Conservation (phyloP, 2,888 invertebrate genomes). For the Lepetodrilus schrolli region DNA sequence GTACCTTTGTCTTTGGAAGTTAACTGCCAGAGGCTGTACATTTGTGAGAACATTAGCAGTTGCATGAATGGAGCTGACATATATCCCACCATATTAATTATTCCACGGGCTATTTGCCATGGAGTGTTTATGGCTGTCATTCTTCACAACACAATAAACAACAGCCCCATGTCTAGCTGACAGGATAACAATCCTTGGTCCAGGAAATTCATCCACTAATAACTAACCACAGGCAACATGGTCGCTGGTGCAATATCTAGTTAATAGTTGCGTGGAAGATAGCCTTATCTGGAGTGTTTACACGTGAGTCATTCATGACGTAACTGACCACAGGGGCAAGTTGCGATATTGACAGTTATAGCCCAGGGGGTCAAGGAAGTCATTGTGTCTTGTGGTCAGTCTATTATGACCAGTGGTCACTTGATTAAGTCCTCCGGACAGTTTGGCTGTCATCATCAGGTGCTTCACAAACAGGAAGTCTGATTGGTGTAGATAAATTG, state of each 20-base stretch:
- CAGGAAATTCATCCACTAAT: neutral
- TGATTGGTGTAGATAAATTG: too few species aligned
- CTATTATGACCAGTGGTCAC: constrained; percentile 9
- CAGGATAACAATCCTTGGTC: neutral
- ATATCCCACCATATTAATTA: neutral
- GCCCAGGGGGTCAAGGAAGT: constrained; percentile 18
- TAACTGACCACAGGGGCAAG: neutral
- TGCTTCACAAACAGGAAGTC: too few species aligned
- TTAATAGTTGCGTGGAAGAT: neutral
- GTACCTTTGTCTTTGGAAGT: too few species aligned
- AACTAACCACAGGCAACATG: neutral
- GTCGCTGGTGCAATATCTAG: neutral
- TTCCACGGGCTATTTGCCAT: neutral
- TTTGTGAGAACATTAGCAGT: too few species aligned
- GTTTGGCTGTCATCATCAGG: too few species aligned
- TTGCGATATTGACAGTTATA: neutral
- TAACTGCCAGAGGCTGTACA: too few species aligned
- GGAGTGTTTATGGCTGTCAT: too few species aligned
- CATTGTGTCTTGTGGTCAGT: constrained; percentile 15
- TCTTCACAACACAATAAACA: neutral
- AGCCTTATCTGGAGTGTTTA: neutral
- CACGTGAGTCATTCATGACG: neutral
- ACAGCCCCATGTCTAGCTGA: neutral
- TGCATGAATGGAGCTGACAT: neutral
- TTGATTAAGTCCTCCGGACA: too few species aligned